These are phyloP conservation scores for Melipona bicolor DNA, from an alignment of 2,888 invertebrate species.

Conservation along the genomic window DNA sequence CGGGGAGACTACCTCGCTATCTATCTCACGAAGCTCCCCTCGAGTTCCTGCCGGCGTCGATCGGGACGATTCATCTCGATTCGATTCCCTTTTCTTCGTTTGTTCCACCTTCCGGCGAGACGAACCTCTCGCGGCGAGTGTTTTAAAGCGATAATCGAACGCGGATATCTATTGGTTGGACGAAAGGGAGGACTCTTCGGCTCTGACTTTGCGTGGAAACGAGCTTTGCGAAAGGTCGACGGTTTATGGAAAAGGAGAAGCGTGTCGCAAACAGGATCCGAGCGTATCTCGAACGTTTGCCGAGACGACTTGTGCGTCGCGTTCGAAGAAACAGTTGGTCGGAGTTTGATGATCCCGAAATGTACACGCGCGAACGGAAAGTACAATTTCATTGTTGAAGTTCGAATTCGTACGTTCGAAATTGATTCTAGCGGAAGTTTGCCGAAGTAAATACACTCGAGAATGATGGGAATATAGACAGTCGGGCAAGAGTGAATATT, in stretches of 20 bases:
- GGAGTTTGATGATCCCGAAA: no score
- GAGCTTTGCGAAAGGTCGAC: neutral
- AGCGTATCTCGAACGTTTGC: neutral
- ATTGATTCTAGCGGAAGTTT: no score
- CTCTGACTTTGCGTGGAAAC: neutral
- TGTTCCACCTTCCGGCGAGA: neutral
- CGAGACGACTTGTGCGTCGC: no score
- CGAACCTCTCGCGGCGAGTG: neutral
- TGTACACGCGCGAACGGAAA: no score
- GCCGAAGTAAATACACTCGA: no score
- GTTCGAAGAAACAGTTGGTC: no score
- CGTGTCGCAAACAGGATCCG: neutral
- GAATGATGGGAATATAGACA: no score
- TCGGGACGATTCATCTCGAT: constrained; percentile 24
- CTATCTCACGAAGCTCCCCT: constrained; percentile 16
- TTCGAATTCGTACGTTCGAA: no score
- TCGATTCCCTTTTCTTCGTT: neutral
- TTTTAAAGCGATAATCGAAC: constrained; percentile 1
- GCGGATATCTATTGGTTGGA: neutral
- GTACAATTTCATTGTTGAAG: no score
- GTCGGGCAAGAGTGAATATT: no score
- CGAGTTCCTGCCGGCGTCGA: constrained; percentile 10
- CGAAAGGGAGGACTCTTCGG: neutral
- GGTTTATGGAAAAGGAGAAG: neutral
- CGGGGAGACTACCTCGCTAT: neutral